These are phyloP conservation scores for Plebejus anna DNA, from an alignment of 2,888 invertebrate species.

Conservation along the genomic window DNA sequence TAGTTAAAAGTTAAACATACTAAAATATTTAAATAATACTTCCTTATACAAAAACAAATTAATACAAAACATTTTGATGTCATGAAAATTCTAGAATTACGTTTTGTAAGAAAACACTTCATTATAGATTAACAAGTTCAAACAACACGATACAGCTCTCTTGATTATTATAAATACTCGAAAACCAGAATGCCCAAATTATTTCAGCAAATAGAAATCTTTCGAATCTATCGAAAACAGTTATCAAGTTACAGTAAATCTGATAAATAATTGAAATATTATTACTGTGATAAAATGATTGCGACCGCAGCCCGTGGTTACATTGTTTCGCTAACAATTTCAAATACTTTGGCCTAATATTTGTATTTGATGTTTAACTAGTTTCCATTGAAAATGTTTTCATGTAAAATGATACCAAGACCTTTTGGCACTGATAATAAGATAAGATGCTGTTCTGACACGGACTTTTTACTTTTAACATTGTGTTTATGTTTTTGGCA, in stretches of 20 bases:
- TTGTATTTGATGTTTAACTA: constrained; percentile 11
- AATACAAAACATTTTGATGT: background rate
- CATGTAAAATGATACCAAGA: too few relatives aligned
- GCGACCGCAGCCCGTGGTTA: constrained; percentile 58
- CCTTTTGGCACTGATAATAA: too few relatives aligned
- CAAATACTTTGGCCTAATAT: constrained; percentile 19
- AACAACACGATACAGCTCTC: background rate
- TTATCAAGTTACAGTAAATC: constrained; percentile 25
- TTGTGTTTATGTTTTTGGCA: too few relatives aligned
- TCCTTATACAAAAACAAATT: background rate
- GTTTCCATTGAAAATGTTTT: background rate
- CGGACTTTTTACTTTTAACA: too few relatives aligned
- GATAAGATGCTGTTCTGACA: too few relatives aligned
- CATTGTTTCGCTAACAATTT: constrained; percentile 45
- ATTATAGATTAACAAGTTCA: background rate
- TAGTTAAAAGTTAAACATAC: too few relatives aligned
- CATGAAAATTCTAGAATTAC: background rate
- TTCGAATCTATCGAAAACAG: background rate
- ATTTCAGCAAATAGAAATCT: background rate
- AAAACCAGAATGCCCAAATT: constrained; percentile 2
- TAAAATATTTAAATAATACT: too few relatives aligned
- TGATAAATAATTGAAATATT: constrained; percentile 60
- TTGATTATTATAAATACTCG: background rate
- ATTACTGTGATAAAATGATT: constrained; percentile 63
- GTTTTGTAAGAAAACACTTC: background rate